These are phyloP conservation scores for Myotis yumanensis DNA, from an alignment of 2,113 vertebrate species.

Conservation along the genomic window DNA sequence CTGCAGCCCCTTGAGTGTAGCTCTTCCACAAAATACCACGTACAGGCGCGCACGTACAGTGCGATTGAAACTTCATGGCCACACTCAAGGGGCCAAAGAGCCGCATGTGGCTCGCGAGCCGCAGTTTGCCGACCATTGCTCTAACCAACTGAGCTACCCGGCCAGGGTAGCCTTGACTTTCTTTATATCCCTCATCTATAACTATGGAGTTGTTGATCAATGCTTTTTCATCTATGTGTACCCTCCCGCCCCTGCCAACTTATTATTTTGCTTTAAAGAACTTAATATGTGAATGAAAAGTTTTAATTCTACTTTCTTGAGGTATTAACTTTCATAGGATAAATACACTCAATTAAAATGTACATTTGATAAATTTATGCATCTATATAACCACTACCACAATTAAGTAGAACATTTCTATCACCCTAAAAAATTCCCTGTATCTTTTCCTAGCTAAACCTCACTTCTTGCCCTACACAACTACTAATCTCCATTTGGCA, in stretches of 20 bases:
- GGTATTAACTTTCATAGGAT: background rate
- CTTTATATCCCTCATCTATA: background rate
- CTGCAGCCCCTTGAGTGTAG: too few relatives aligned
- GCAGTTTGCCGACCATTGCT: too few relatives aligned
- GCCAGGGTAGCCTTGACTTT: background rate
- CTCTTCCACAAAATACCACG: too few relatives aligned
- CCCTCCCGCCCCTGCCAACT: background rate
- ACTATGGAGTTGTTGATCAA: background rate
- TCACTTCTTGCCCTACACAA: background rate
- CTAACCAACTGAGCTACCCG: too few relatives aligned
- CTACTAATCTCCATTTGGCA: background rate
- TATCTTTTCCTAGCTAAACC: background rate
- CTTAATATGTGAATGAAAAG: background rate
- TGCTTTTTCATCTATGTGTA: background rate
- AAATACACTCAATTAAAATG: conserved; percentile 32
- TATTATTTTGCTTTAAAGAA: conserved; percentile 11
- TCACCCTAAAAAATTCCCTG: background rate
- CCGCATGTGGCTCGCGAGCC: too few relatives aligned
- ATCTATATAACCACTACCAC: background rate
- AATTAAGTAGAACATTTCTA: conserved; percentile 25
- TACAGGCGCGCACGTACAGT: too few relatives aligned
- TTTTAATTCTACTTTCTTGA: background rate
- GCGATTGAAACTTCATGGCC: too few relatives aligned
- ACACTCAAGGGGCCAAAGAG: too few relatives aligned
- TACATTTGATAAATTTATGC: background rate